Evolutionary conservation across 2,888 invertebrate genomes (phyloP).

Genomic region (Drosophila austrosaltans): DNA sequence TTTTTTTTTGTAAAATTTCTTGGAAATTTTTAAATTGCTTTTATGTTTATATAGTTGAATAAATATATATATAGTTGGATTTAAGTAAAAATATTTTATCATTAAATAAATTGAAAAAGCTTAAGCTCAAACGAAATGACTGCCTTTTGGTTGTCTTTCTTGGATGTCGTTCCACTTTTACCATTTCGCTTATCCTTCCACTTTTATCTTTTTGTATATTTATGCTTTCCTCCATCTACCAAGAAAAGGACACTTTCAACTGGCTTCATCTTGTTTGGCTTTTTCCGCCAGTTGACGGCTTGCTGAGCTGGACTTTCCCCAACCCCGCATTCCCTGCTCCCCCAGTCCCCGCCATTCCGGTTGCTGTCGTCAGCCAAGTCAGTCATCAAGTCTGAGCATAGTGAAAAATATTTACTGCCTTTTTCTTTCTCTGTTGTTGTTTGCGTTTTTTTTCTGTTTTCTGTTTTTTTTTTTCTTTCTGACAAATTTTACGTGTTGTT

Average conservation of each 20-base stretch:
- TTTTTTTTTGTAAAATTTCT: background rate
- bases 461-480: constrained; percentile 18
- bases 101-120: constrained; percentile 17
- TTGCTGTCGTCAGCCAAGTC: constrained; percentile 56
- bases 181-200: constrained; percentile 40
- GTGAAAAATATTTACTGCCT: constrained; percentile 68
- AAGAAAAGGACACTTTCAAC: constrained; percentile 45
- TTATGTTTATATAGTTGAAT: background rate
- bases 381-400: constrained; percentile 53
- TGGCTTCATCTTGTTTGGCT: constrained; percentile 52
- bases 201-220: constrained; percentile 33
- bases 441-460: background rate
- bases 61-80: background rate
- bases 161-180: constrained; percentile 25
- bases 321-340: background rate
- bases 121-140: constrained; percentile 6
- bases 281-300: constrained; percentile 51
- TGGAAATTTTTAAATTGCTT: background rate
- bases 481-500: constrained; percentile 70
- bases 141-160: constrained; percentile 26
- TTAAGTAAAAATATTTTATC: constrained; percentile 4
- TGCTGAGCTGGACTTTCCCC: constrained; percentile 45
- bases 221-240: constrained; percentile 25
- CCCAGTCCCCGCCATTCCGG: background rate
- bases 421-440: constrained; percentile 24